Evolutionary conservation across 2,888 invertebrate genomes (phyloP), one percentile per base, ranked within the genome.

Genomic region (Oscheius sp.): DNA sequence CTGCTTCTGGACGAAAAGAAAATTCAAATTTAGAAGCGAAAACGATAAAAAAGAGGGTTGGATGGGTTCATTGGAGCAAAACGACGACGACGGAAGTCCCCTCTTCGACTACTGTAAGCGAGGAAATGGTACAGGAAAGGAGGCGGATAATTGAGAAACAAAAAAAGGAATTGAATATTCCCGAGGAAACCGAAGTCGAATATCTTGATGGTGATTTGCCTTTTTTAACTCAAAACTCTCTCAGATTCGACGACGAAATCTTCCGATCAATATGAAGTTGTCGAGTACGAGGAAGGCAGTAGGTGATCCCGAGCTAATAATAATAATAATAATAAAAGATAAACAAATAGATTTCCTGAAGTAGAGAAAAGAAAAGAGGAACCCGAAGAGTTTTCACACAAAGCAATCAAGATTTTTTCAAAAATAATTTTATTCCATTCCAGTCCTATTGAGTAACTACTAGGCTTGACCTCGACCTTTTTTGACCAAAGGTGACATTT

Each of bases 101-200:
- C n/a, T n/a, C 20, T 1, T 23, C n/a, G 12, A 64, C 48, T 5
- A 50, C 50, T 17, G 3, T 45, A 3, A 31, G 45, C 20, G 45
- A 45, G 6, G 45, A 27, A n/a, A 23, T 20, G 15, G n/a, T 17
- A 10, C 23, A 33, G n/a, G 65, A 52, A 17, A 52, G 53, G 29
- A 52, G 29, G 12, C 29, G 37, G 23, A 42, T 61, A 34, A 50
- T 61, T 2, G 58, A 68, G n/a, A 25, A 68, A 25, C 68, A 68
- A 50, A 68, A 68, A 23, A 57, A 61, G n/a, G 48, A 61, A 25
- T 48, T 68, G 33, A 61, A 61, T 33, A 46, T 68, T n/a, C 68
- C 68, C 8, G 58, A 42, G 6, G 48, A 48, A 20, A 37, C 58
- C 1, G 68, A 68, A 33, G 68, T 68, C 12, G 50, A 48, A 25